Base-by-base conservation (phyloP, 2,113 vertebrate species). In the Falcunculus frontatus region DNA sequence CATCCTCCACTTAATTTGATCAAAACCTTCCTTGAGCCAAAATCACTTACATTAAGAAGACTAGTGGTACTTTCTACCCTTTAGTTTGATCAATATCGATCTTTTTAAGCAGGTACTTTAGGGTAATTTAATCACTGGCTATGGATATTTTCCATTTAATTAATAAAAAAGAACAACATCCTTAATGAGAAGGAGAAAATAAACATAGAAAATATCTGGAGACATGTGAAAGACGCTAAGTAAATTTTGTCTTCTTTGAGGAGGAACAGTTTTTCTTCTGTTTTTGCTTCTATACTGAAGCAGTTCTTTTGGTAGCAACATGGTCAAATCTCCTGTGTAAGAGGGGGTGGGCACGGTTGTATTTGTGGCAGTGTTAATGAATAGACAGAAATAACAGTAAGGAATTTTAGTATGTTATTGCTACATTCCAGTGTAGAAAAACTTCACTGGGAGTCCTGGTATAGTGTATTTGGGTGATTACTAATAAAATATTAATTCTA, bases 1-100 rank as follows among this genome's bases (percentile, higher is more conserved):
- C 81, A 96, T 95, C 57, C 46, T 93, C 90, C 86, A 97, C 87
- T 97, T 97, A 97, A 96, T 93, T 96, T 96, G 91, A 97, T 97
- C 88, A 97, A 97, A 95, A 84, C 7, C 44, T 94, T 97, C 95
- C 95, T 95, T 87, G 73, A 97, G 96, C 96, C 92, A 97, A 55
- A 97, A 93, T 94, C 93, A 96, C 90, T 97, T 95, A 90, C 95
- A 95, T 95, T 97, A 96, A 91, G 89, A 92, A 56, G 65, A 90
- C 82, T 91, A 88, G 84, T 6, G 11, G 63, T 93, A 94, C 89
- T 87, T 95, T 94, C 84, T 96, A 91, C 84, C 50, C 49, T 93
- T 96, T 82, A 87, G 62, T 94, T 97, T 97, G 94, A 97, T 96
- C 96, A 95, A 92, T 97, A 96, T 96, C 2, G 63, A 97, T 95